phyloP scores from a whole-genome alignment of 2,113 vertebrate species.

The Corythornis madagascariensis region DNA sequence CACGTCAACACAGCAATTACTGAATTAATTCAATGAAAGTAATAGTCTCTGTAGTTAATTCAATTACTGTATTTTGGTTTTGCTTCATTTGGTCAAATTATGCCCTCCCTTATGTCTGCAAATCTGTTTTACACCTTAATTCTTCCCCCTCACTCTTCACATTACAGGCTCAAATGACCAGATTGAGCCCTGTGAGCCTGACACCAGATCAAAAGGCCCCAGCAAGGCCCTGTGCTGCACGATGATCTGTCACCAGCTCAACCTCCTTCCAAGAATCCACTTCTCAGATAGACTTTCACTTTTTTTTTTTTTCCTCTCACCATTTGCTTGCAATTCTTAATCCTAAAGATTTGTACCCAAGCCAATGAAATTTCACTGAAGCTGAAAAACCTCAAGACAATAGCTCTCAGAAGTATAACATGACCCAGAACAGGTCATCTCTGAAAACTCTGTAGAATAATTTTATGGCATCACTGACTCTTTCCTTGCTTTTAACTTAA shows the following conservation, averaged over 20 bases:
- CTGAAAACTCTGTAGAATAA: not conserved
- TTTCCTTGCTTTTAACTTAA: not conserved
- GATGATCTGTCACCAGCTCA: not conserved
- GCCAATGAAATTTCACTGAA: not conserved
- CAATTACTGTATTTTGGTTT: conserved; percentile 5
- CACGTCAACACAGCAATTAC: not conserved
- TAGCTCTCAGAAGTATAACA: not conserved
- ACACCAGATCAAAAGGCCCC: not conserved
- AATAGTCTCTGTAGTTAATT: conserved; percentile 2
- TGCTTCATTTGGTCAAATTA: conserved; percentile 38
- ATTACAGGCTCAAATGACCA: not conserved
- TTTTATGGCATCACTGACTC: not conserved
- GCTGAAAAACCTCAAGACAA: not conserved
- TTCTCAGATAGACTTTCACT: not conserved
- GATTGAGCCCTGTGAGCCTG: not conserved
- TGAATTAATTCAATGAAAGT: conserved; percentile 22
- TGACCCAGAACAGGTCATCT: not conserved
- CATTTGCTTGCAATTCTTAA: not conserved
- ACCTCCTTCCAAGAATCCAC: not conserved
- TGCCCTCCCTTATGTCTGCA: conserved; percentile 3
- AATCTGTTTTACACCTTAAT: conserved; percentile 4
- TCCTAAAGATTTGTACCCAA: not conserved
- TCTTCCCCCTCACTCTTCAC: not conserved
- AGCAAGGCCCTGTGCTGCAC: not conserved
- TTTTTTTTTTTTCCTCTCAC: no score